A percentile compares a stretch with the other conserved stretches of the same genome.
phyloP scores from a whole-genome alignment of 2,888 invertebrate species.

The Drosophila neoperkinsi region DNA sequence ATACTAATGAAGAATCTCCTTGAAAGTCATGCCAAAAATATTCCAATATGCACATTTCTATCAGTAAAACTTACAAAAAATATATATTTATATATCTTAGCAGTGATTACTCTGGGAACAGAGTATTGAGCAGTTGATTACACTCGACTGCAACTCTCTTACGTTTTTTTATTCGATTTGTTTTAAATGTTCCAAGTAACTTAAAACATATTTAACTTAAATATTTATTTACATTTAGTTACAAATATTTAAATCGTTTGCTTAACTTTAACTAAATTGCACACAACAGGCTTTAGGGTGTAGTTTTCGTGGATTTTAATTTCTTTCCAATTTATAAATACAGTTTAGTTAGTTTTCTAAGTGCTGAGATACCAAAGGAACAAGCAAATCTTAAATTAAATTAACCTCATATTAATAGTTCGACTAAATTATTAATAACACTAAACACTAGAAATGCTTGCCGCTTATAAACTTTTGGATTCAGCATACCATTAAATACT shows the following conservation, averaged over 20 bases:
- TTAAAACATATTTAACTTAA: conserved; percentile 32
- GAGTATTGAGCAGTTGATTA: background rate
- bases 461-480: conserved; percentile 44
- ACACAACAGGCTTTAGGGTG: conserved; percentile 69
- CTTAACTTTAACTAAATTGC: conserved; percentile 30
- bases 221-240: conserved; percentile 62
- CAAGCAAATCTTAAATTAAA: conserved; percentile 25
- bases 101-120: conserved; percentile 1
- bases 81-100: background rate
- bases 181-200: conserved; percentile 15
- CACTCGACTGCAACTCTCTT: background rate
- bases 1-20: background rate
- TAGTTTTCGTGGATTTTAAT: conserved; percentile 24
- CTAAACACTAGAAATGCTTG: conserved; percentile 46
- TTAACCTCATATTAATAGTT: conserved; percentile 16
- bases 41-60: background rate
- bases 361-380: conserved; percentile 74
- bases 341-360: conserved; percentile 31
- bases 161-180: conserved; percentile 23
- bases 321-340: conserved; percentile 11
- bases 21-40: background rate
- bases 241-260: conserved; percentile 20
- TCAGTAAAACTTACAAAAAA: background rate
- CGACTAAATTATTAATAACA: conserved; percentile 29
- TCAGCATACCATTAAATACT: conserved; percentile 5